Evolutionary conservation across 2,797 vertebrate species (phyloP), one percentile per base, ranked within the genome.

Genomic region (Euthynnus affinis): DNA sequence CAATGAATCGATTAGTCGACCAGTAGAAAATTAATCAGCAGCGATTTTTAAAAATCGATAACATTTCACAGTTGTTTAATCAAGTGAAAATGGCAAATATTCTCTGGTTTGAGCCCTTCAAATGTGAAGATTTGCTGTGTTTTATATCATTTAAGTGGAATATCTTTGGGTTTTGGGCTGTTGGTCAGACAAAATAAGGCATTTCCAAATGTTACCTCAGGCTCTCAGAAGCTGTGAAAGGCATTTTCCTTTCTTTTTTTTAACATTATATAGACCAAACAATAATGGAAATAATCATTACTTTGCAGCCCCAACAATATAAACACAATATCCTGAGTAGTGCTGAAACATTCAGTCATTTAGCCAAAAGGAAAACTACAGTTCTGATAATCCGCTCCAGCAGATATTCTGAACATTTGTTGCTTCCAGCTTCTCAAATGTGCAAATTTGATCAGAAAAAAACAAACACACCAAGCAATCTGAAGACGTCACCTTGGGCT

Each of bases 301-400:
- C n/a, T 13, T 9, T 37, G 37, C 10, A 37, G 37, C 37, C 9
- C 37, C 12, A 37, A 37, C 37, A 37, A 20, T 15, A 44, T 42
- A 60, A 18, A 61, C 34, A 23, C 2, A 49, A 29, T 14, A 70
- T 57, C 6, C 3, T 9, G 63, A 32, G 18, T 10, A 58, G 56
- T 27, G 23, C 5, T 57, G 3, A 68, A 23, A 58, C 9, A 51
- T 23, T 67, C 17, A 48, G 51, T n/a, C 14, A 44, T 13, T 59
- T 59, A 27, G 49, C 53, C 14, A n/a, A 44, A 9, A 59, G 34
- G 46, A 64, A 78, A 71, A 17, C n/a, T 69, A n/a, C 20, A 59
- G 15, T 48, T 51, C 3, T 57, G 25, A 61, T n/a, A 37, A 68
- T 22, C 0, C 6, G 27, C 20, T 42, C 42, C n/a, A 46, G 37